These are phyloP conservation scores for Muntiacus reevesi DNA, from an alignment of 2,113 vertebrate genomes.

Conservation along the genomic window DNA sequence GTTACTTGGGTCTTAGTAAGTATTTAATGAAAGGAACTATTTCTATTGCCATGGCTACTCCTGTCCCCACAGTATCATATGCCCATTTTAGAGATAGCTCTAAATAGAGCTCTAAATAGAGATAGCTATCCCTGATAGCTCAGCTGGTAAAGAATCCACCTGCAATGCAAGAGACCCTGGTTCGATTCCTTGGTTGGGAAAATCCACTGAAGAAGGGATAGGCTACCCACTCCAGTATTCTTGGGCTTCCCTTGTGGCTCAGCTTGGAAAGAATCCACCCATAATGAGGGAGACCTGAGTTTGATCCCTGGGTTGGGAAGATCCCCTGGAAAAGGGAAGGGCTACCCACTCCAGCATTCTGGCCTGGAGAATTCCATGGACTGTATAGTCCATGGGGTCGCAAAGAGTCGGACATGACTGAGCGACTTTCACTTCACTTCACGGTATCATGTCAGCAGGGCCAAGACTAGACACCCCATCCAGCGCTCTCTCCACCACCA, in stretches of 20 bases:
- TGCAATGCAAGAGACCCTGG: background rate
- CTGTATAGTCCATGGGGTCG: background rate
- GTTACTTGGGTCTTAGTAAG: no score
- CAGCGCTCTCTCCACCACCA: fast-evolving
- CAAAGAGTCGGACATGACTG: background rate
- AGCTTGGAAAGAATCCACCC: background rate
- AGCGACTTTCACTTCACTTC: background rate
- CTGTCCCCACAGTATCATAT: no score
- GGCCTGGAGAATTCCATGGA: background rate
- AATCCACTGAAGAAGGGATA: background rate
- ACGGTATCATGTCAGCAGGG: background rate
- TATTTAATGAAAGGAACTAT: background rate
- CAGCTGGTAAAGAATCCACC: background rate
- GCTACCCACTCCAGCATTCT: background rate
- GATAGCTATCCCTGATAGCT: background rate
- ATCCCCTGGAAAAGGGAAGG: background rate
- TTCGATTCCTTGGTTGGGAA: background rate
- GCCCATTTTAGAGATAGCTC: background rate
- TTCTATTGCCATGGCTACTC: background rate
- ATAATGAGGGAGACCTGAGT: background rate
- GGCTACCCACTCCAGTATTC: background rate
- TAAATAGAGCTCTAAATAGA: background rate
- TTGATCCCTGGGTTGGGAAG: background rate
- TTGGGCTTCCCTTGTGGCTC: background rate
- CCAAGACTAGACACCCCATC: background rate